Percentiles rank a stretch among this genome's conserved stretches.
Conservation (phyloP, 2,113 vertebrate genomes). For the Hymenochirus boettgeri region DNA sequence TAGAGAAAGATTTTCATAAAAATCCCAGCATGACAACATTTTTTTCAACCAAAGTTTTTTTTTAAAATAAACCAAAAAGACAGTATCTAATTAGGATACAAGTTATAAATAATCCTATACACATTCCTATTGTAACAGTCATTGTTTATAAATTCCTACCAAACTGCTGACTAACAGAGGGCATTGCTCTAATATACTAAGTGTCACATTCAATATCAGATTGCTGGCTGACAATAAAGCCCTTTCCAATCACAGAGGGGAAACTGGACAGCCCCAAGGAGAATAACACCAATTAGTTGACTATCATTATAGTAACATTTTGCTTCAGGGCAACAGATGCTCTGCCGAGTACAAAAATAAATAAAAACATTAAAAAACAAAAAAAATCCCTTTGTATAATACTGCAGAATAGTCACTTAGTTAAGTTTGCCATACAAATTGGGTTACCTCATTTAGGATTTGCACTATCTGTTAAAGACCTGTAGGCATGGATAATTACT, state of each 20-base stretch:
- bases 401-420: neutral
- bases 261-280: slow-evolving; percentile 1
- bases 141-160: too few species aligned
- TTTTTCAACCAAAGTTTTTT: too few species aligned
- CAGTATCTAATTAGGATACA: too few species aligned
- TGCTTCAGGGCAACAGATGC: slow-evolving; percentile 3
- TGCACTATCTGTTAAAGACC: too few species aligned
- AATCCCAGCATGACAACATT: too few species aligned
- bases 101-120: too few species aligned
- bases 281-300: neutral
- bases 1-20: too few species aligned
- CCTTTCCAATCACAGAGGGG: neutral
- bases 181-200: neutral
- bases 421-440: too few species aligned
- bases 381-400: neutral
- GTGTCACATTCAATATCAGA: neutral
- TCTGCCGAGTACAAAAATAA: neutral
- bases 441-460: too few species aligned
- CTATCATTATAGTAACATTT: neutral
- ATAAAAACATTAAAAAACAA: neutral
- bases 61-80: too few species aligned
- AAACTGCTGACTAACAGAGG: neutral
- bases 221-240: neutral
- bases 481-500: too few species aligned
- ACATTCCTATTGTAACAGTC: too few species aligned